Base-by-base conservation (phyloP, 2,888 invertebrate species). In the Parnassius apollo region DNA sequence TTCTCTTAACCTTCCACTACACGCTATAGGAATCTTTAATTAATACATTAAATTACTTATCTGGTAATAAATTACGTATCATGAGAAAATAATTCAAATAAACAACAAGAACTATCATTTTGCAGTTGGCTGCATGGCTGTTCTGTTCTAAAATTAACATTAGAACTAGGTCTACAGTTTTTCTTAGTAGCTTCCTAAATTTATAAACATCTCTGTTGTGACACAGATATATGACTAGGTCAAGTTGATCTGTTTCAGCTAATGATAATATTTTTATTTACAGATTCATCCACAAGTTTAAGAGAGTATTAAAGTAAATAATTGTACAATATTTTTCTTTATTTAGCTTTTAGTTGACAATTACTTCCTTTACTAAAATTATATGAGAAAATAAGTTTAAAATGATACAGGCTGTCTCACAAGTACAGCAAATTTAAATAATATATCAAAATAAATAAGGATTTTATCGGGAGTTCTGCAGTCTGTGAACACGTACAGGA, bases 101-200 rank as follows among this genome's bases (percentile, higher is more conserved):
- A n/a, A 18, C 18, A 12, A 12, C 9, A 25, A 9, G 9, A 42
- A 53, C 25, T 42, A 48, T 62, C 61, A 69, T 65, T 69, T 68
- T 71, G 72, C 72, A 69, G 70, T 62, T 65, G 69, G 71, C 70
- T 57, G 42, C 49, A 18, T 42, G n/a, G 70, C 62, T 59, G 67
- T 74, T 73, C 80, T 77, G 67, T 74, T 73, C 81, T 78, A 80
- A 73, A 71, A 71, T 75, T 81, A 81, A 71, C 66, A 71, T 68
- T 57, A 68, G 73, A 80, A 79, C 71, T 80, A 75, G 80, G 80
- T 80, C 81, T 80, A 66, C 67, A 71, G 72, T 79, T 78, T 80
- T 78, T 76, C 71, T 71, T 66, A 68, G 73, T 70, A 69, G 61
- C 66, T 71, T 69, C 65, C 65, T 73, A 74, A 71, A 71, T 68